phyloP scores from a whole-genome alignment of 2,888 invertebrate species.

The Coelopa pilipes region DNA sequence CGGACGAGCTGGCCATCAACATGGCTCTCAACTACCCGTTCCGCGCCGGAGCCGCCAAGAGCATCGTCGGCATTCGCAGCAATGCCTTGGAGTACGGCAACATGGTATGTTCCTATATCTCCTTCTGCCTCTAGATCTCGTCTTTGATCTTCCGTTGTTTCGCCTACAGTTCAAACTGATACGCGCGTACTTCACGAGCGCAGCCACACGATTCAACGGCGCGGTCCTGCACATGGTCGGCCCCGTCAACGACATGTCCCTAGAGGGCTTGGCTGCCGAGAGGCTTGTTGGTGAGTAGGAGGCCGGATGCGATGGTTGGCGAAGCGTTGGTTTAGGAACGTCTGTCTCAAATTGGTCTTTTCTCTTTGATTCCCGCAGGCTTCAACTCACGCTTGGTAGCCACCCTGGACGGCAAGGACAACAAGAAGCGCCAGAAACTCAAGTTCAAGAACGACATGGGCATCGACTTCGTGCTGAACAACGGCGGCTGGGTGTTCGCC shows the following conservation, averaged over 20 bases:
- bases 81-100: conserved; percentile 70
- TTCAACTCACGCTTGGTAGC: conserved; percentile 74
- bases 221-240: conserved; percentile 73
- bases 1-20: conserved; percentile 73
- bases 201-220: conserved; percentile 70
- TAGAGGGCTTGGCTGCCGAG: conserved; percentile 66
- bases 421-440: conserved; percentile 72
- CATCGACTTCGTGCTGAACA: conserved; percentile 72
- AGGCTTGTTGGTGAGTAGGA: conserved; percentile 63
- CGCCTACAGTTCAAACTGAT: conserved; percentile 55
- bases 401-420: conserved; percentile 72
- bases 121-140: background rate
- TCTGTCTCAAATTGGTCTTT: conserved; percentile 13
- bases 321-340: too few relatives aligned
- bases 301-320: conserved; percentile 46
- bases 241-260: conserved; percentile 69
- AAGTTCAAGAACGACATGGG: conserved; percentile 73
- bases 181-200: conserved; percentile 53
- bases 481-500: conserved; percentile 64
- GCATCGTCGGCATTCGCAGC: conserved; percentile 75
- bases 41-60: conserved; percentile 80
- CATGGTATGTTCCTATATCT: conserved; percentile 50
- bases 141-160: background rate
- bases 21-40: conserved; percentile 77
- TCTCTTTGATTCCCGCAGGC: conserved; percentile 65